Conservation (phyloP, 2,888 invertebrate genomes). For the Rambutsinella grinnellia region DNA sequence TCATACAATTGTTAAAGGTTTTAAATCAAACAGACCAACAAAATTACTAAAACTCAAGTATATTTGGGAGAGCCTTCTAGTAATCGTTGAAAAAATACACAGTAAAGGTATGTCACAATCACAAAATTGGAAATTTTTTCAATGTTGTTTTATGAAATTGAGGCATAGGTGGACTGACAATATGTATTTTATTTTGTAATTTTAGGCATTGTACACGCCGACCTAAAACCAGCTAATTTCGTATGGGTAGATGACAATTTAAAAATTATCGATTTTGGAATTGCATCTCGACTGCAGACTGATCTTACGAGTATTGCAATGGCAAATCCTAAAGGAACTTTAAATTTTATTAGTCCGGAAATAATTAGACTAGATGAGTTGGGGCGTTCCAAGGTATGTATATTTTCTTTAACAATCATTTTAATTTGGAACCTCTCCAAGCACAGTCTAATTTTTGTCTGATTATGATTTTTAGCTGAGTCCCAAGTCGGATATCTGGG, state of each 20-base stretch:
- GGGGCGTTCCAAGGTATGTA: constrained; percentile 67
- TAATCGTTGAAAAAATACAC: constrained; percentile 92
- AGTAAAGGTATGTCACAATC: constrained; percentile 82
- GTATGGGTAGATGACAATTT: constrained; percentile 85
- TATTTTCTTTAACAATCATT: background rate
- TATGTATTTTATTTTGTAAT: background rate
- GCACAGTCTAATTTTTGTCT: constrained; percentile 6
- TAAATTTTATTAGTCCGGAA: constrained; percentile 97
- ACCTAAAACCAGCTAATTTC: constrained; percentile 97
- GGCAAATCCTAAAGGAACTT: constrained; percentile 86
- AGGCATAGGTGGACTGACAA: background rate
- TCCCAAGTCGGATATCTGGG: constrained; percentile 96
- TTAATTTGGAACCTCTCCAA: too few species aligned
- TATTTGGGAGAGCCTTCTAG: constrained; percentile 91
- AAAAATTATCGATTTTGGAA: constrained; percentile 98
- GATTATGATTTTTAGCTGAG: constrained; percentile 76
- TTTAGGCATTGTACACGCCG: constrained; percentile 93
- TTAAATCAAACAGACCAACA: constrained; percentile 9
- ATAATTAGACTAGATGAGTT: constrained; percentile 73
- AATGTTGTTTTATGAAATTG: background rate
- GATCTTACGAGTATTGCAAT: constrained; percentile 92
- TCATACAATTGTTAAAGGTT: constrained; percentile 74
- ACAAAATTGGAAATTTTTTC: too few species aligned
- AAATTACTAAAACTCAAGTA: constrained; percentile 36
- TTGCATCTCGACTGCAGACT: constrained; percentile 87